Evolutionary conservation across 2,888 invertebrate species (phyloP), one percentile per base, ranked within the genome.

Genomic region (Prenolepis imparis): DNA sequence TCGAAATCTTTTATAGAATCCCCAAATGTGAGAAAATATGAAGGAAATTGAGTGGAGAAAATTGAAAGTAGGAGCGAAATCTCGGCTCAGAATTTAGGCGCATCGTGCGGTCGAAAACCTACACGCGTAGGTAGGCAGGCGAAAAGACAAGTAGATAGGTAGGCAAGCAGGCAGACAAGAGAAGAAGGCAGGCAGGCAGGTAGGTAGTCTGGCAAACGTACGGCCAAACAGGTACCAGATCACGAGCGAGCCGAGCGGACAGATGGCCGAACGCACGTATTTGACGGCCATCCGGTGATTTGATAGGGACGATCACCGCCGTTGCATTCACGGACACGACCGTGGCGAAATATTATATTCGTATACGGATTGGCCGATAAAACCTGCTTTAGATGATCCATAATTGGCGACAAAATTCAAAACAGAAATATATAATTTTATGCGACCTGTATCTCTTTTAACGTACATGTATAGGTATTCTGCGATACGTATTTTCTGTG

Each of bases 191-290:
- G 61, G 48, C n/a, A 64, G 41, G 48, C 6, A 48, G 41, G 41
- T 11, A 41, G 52, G 15, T 52, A 52, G 52, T 52, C 8, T 2
- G 52, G 52, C 52, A 52, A 52, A 52, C 6, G 52, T 52, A n/a
- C n/a, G 52, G n/a, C 52, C 52, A 52, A 52, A 52, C 52, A 70
- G 70, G 52, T 70, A 70, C 21, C 52, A 36, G 36, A 41, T 68
- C 68, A 32, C 48, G 52, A 57, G 41, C 24, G 75, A 61, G n/a
- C 3, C 32, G 44, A 66, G n/a, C 57, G 24, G 59, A 78, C 78
- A 78, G 78, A 80, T 70, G 78, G 59, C 36, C 70, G 55, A 70
- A 68, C 18, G 70, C 36, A 12, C 24, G 59, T 70, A 70, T 80
- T 52, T 21, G 78, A 59, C 57, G 77, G 15, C 68, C 24, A n/a